phyloP scores from a whole-genome alignment of 2,888 invertebrate species.

The Crossocerus cetratus region DNA sequence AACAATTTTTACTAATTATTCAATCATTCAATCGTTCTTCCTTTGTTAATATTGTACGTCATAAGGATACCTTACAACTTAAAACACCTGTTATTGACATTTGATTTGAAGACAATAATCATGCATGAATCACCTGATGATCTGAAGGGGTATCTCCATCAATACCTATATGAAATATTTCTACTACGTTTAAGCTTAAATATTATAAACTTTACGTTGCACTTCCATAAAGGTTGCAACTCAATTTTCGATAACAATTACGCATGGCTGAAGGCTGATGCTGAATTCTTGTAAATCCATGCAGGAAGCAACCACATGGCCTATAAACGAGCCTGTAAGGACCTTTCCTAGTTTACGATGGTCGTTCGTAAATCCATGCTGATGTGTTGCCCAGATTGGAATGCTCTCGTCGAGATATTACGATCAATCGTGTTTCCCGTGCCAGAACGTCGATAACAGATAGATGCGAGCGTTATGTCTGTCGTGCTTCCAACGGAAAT shows the following conservation, averaged over 20 bases:
- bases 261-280: neutral
- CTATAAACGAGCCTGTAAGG: no score
- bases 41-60: no score
- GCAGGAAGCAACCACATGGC: neutral
- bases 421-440: conserved; percentile 34
- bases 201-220: neutral
- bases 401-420: conserved; percentile 23
- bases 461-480: conserved; percentile 28
- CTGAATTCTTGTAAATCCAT: conserved; percentile 1
- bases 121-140: no score
- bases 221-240: neutral
- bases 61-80: no score
- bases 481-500: conserved; percentile 39
- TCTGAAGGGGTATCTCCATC: no score
- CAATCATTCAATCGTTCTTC: no score
- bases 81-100: no score
- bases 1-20: no score
- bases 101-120: no score
- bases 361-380: neutral
- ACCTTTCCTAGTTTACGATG: neutral
- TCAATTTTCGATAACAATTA: neutral
- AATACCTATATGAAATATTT: no score
- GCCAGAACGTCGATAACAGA: conserved; percentile 47
- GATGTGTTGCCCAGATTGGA: conserved; percentile 15
- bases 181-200: neutral